phyloP scores from a whole-genome alignment of 2,888 invertebrate genomes.

The Leptothorax acervorum region DNA sequence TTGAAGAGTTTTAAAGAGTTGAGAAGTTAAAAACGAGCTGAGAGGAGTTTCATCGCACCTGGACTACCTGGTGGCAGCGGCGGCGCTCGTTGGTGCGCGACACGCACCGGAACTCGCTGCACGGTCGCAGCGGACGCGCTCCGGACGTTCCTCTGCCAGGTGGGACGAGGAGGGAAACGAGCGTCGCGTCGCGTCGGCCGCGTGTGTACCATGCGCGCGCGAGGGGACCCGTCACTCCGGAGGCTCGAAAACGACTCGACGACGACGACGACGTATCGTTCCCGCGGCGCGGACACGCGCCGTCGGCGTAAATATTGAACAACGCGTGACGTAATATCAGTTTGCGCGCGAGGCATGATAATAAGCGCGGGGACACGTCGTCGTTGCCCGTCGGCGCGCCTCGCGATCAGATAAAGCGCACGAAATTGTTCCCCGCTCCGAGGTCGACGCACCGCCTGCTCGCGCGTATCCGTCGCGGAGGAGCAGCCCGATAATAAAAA shows the following conservation, averaged over 20 bases:
- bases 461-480: constrained; percentile 59
- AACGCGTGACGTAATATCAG: constrained; percentile 65
- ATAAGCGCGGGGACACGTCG: constrained; percentile 62
- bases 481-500: constrained; percentile 71
- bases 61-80: too few relatives aligned
- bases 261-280: not conserved
- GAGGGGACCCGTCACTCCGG: too few relatives aligned
- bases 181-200: not conserved
- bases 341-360: constrained; percentile 69
- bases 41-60: not conserved
- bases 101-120: too few relatives aligned
- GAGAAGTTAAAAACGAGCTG: too few relatives aligned
- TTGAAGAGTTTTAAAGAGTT: too few relatives aligned
- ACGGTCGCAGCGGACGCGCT: too few relatives aligned
- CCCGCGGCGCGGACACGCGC: not conserved
- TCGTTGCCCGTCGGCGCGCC: constrained; percentile 51
- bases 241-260: not conserved
- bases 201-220: too few relatives aligned
- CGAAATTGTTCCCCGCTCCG: constrained; percentile 56
- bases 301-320: constrained; percentile 47
- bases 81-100: too few relatives aligned
- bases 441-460: constrained; percentile 54
- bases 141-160: too few relatives aligned
- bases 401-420: constrained; percentile 69
- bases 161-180: not conserved